Conservation (phyloP, 2,113 vertebrate species). For the Rhodinocichla rosea region DNA sequence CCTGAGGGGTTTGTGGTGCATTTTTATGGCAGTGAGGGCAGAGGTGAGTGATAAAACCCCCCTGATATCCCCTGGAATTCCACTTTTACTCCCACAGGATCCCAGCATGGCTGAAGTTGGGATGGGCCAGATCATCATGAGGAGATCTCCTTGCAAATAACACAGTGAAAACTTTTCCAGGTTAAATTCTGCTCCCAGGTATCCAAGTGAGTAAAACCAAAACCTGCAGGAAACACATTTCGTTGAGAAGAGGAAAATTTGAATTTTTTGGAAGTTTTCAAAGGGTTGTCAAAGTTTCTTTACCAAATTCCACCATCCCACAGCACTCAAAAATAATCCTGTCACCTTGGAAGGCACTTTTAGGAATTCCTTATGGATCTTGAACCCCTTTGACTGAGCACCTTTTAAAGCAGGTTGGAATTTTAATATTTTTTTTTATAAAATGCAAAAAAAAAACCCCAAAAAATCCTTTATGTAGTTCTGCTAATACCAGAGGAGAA, state of each 20-base stretch:
- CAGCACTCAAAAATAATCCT: background rate
- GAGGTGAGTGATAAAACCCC: fast-evolving
- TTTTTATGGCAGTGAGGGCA: fast-evolving
- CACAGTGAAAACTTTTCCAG: background rate
- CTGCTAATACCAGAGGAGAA: background rate
- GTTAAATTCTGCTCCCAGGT: background rate
- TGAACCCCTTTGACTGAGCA: background rate
- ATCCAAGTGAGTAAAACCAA: background rate
- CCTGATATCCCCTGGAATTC: background rate
- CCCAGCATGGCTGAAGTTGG: background rate
- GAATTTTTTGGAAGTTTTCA: background rate
- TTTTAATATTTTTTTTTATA: background rate
- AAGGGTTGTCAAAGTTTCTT: background rate
- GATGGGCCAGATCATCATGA: fast-evolving
- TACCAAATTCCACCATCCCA: background rate
- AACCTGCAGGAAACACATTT: background rate
- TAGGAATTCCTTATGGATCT: background rate
- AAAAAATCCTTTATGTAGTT: background rate
- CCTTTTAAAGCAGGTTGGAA: background rate
- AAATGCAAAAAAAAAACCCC: background rate
- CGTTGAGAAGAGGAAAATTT: background rate
- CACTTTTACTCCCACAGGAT: background rate
- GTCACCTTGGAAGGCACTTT: background rate
- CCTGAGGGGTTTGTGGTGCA: background rate
- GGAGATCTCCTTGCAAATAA: background rate